phyloP scores from a whole-genome alignment of 2,888 invertebrate genomes.

The Drosophila picticornis region DNA sequence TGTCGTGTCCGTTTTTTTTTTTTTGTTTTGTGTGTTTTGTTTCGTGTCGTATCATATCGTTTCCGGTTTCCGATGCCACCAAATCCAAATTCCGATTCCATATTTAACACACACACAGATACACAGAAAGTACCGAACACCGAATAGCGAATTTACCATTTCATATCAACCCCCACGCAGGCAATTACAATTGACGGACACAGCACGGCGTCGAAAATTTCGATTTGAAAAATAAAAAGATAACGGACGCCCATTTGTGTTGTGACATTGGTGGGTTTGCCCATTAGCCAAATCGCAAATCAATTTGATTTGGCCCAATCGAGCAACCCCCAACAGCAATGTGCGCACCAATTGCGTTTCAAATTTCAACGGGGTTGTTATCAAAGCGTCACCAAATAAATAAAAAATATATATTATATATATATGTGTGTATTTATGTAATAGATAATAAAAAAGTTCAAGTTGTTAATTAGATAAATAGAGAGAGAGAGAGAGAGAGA shows the following conservation, averaged over 20 bases:
- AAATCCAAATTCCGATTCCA: slow-evolving; percentile 25
- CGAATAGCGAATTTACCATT: slow-evolving; percentile 33
- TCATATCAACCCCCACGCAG: slow-evolving; percentile 45
- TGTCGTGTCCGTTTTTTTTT: slow-evolving; percentile 55
- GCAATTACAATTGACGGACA: slow-evolving; percentile 39
- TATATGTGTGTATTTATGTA: slow-evolving; percentile 6
- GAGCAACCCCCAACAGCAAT: slow-evolving; percentile 54
- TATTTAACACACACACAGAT: slow-evolving; percentile 36
- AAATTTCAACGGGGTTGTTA: slow-evolving; percentile 60
- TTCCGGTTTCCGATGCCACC: slow-evolving; percentile 27
- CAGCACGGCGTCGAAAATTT: slow-evolving; percentile 54
- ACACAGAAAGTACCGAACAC: slow-evolving; percentile 19
- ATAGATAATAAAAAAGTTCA: not conserved
- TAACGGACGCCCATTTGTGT: slow-evolving; percentile 69
- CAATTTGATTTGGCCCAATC: slow-evolving; percentile 39
- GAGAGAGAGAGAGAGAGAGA: slow-evolving; percentile 22
- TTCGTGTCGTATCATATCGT: slow-evolving; percentile 21
- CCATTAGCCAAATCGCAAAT: slow-evolving; percentile 43
- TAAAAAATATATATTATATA: slow-evolving; percentile 1
- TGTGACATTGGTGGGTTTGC: slow-evolving; percentile 58
- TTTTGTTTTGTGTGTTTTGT: not conserved
- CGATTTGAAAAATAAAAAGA: slow-evolving; percentile 79
- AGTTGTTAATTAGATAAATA: slow-evolving; percentile 12
- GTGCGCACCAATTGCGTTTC: slow-evolving; percentile 41
- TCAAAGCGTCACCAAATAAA: slow-evolving; percentile 29